These are phyloP conservation scores for Sardina pilchardus DNA, from an alignment of 2,113 vertebrate genomes.

Conservation along the genomic window DNA sequence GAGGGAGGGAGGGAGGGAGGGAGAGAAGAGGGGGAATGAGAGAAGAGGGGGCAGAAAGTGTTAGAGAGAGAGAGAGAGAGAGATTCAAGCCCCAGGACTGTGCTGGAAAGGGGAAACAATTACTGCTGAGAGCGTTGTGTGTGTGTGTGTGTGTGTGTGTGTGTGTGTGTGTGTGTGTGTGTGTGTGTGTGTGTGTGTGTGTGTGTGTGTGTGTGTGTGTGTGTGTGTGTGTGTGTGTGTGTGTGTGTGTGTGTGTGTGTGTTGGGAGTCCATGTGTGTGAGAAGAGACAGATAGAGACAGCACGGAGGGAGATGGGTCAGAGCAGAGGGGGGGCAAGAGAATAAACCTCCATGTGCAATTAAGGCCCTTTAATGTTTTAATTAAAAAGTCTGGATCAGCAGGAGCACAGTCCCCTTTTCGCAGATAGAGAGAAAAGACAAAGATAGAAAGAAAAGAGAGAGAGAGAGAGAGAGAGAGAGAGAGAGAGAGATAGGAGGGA, in stretches of 20 bases:
- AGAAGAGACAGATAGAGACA: background rate
- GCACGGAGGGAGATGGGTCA: constrained; percentile 25
- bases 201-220: constrained; percentile 6
- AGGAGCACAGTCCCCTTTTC: constrained; percentile 52
- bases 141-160: background rate
- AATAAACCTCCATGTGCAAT: constrained; percentile 63
- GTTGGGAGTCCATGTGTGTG: background rate
- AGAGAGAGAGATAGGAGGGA: constrained; percentile 34
- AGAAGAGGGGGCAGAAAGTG: background rate
- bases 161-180: background rate
- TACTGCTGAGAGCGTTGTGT: constrained; percentile 42
- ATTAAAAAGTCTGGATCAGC: constrained; percentile 55
- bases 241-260: background rate
- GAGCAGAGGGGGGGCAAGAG: constrained; percentile 39
- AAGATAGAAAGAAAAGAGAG: constrained; percentile 40
- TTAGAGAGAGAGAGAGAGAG: background rate
- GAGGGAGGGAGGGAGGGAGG: background rate
- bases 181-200: background rate
- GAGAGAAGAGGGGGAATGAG: background rate
- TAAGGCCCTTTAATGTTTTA: constrained; percentile 63
- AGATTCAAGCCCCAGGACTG: constrained; percentile 1
- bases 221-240: background rate
- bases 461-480: background rate
- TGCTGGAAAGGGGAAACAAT: constrained; percentile 45
- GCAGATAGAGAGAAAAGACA: background rate